Percentiles rank a stretch among this genome's conserved stretches.
Conservation (phyloP, 2,888 invertebrate genomes). For the Synergus laeviventris region DNA sequence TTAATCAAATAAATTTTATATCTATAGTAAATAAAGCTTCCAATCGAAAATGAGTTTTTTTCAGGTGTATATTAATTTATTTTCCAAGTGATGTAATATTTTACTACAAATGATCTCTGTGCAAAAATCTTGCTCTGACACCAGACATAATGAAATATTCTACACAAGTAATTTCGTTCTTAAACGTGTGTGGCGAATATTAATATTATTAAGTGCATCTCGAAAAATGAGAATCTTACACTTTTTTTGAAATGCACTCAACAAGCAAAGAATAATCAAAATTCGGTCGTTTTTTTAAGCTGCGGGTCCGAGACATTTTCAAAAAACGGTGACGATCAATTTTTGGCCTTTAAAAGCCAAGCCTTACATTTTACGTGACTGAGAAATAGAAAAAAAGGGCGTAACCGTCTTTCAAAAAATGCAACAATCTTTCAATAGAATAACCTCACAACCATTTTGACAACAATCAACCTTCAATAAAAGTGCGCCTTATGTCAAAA, state of each 20-base stretch:
- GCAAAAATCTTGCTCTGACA: not conserved
- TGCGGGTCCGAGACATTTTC: constrained; percentile 39
- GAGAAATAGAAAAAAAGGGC: not conserved
- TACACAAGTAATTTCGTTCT: not conserved
- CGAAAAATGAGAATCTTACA: not conserved
- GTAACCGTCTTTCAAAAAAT: constrained; percentile 25
- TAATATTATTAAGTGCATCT: not conserved
- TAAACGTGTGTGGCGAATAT: not conserved
- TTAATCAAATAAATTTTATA: not conserved
- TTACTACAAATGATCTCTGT: not conserved
- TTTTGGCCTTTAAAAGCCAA: not conserved
- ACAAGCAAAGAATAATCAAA: constrained; percentile 32
- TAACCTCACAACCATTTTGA: constrained; percentile 75
- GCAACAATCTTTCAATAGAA: constrained; percentile 69
- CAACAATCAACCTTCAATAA: constrained; percentile 74
- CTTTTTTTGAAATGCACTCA: not conserved
- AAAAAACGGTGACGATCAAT: constrained; percentile 48
- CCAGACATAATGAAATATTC: not conserved
- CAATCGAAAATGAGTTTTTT: not conserved
- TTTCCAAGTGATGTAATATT: not conserved
- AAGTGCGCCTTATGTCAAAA: constrained; percentile 68
- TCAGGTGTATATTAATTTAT: not conserved
- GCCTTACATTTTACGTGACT: constrained; percentile 30
- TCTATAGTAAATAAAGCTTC: not conserved
- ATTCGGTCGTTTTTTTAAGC: constrained; percentile 36